phyloP scores from a whole-genome alignment of 2,113 vertebrate genomes.

The Nansenia antarctica region DNA sequence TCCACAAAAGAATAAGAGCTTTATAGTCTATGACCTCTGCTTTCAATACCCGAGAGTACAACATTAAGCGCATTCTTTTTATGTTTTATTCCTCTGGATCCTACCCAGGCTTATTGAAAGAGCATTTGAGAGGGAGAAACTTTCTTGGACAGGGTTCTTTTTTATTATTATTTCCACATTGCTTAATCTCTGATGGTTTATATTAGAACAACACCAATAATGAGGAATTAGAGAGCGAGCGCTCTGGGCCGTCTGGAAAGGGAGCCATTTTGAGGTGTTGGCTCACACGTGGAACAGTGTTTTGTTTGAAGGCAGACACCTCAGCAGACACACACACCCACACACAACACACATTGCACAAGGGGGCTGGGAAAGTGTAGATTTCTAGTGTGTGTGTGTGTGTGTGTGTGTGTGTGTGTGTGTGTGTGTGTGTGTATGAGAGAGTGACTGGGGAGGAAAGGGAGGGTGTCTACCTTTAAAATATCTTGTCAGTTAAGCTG shows the following conservation, averaged over 20 bases:
- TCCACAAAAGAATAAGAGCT: slow-evolving; percentile 65
- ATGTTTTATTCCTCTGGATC: slow-evolving; percentile 35
- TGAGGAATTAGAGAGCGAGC: slow-evolving; percentile 13
- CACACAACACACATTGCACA: background rate
- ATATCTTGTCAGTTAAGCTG: slow-evolving; percentile 75
- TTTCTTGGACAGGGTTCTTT: slow-evolving; percentile 14
- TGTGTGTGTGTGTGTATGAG: slow-evolving; percentile 16
- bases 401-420: background rate
- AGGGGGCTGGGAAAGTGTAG: background rate
- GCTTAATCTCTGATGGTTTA: slow-evolving; percentile 20
- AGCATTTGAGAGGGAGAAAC: slow-evolving; percentile 22
- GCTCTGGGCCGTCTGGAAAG: background rate
- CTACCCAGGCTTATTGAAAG: slow-evolving; percentile 26
- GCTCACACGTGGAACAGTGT: background rate
- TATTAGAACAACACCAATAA: slow-evolving; percentile 9
- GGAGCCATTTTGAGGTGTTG: background rate
- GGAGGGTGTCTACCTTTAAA: slow-evolving; percentile 65
- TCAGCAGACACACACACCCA: background rate
- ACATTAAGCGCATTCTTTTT: slow-evolving; percentile 25
- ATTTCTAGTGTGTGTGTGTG: background rate
- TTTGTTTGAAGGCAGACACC: background rate
- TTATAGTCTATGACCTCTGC: slow-evolving; percentile 55
- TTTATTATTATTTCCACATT: slow-evolving; percentile 4
- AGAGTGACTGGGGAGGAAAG: slow-evolving; percentile 24
- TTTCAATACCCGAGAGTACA: slow-evolving; percentile 53